These are phyloP conservation scores for Strigamia transsilvanica DNA, from an alignment of 2,888 invertebrate species.

Conservation along the genomic window DNA sequence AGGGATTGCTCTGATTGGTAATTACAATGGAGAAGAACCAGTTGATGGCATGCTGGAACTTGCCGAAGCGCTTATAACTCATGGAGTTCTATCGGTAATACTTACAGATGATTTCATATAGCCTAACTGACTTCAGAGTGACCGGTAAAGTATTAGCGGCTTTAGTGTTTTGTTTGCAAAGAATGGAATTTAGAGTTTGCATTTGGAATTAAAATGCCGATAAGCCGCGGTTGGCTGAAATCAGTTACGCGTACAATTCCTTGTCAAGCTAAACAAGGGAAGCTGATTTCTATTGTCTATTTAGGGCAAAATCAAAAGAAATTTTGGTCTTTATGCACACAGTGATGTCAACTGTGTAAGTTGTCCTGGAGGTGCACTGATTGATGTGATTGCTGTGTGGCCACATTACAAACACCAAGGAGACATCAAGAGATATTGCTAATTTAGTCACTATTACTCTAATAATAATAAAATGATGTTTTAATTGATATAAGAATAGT, in stretches of 20 bases:
- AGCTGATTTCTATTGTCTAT: too few relatives aligned
- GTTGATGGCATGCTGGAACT: conserved; percentile 4
- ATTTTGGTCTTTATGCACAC: conserved; percentile 7
- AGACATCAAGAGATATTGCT: neutral
- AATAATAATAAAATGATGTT: neutral
- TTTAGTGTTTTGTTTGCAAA: too few relatives aligned
- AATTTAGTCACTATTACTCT: neutral
- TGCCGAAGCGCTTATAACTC: neutral
- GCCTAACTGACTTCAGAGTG: neutral
- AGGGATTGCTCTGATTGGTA: conserved; percentile 21
- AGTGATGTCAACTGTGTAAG: conserved; percentile 13
- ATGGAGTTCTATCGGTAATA: conserved; percentile 4
- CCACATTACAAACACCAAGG: conserved; percentile 10
- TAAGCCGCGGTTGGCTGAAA: too few relatives aligned
- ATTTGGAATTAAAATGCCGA: too few relatives aligned
- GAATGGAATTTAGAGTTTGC: too few relatives aligned
- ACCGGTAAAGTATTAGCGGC: too few relatives aligned
- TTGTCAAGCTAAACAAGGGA: too few relatives aligned
- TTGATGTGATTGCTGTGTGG: neutral
- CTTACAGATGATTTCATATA: neutral
- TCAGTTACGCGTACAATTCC: neutral
- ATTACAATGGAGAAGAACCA: conserved; percentile 19
- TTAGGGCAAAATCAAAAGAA: conserved; percentile 17
- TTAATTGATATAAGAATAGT: neutral
- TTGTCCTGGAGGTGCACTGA: conserved; percentile 21